phyloP scores from a whole-genome alignment of 1,140 invertebrate species.

The Drosophila novamexicana region DNA sequence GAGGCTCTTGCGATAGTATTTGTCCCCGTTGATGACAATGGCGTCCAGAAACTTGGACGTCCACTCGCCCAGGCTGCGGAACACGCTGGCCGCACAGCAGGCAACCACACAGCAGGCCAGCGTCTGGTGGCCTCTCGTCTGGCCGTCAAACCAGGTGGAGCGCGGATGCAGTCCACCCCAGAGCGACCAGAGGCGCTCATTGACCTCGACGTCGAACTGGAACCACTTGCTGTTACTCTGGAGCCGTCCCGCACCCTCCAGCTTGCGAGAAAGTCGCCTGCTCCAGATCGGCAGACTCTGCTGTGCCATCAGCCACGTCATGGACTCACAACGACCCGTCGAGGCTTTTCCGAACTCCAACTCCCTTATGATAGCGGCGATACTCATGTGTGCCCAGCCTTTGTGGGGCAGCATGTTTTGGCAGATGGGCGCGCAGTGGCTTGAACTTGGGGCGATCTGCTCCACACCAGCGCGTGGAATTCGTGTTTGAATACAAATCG shows the following conservation, averaged over 20 bases:
- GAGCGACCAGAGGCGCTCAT: slow-evolving; percentile 86
- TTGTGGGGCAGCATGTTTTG: background rate
- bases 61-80: slow-evolving; percentile 85
- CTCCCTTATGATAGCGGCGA: slow-evolving; percentile 38
- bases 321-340: slow-evolving; percentile 65
- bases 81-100: slow-evolving; percentile 85
- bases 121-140: slow-evolving; percentile 85
- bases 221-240: slow-evolving; percentile 79
- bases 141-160: slow-evolving; percentile 78
- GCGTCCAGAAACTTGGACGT: slow-evolving; percentile 86
- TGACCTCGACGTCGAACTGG: slow-evolving; percentile 86
- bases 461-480: background rate
- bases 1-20: slow-evolving; percentile 85
- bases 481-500: background rate
- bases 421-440: background rate
- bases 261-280: slow-evolving; percentile 77
- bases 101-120: slow-evolving; percentile 85
- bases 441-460: slow-evolving; percentile 8
- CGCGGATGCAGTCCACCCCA: slow-evolving; percentile 86
- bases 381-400: slow-evolving; percentile 15
- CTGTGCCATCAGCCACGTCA: slow-evolving; percentile 84
- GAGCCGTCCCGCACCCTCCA: slow-evolving; percentile 60
- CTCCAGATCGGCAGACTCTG: slow-evolving; percentile 81
- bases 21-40: slow-evolving; percentile 85
- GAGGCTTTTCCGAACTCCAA: slow-evolving; percentile 6